Conservation (phyloP, 2,113 vertebrate species). For the Empidonax traillii region DNA sequence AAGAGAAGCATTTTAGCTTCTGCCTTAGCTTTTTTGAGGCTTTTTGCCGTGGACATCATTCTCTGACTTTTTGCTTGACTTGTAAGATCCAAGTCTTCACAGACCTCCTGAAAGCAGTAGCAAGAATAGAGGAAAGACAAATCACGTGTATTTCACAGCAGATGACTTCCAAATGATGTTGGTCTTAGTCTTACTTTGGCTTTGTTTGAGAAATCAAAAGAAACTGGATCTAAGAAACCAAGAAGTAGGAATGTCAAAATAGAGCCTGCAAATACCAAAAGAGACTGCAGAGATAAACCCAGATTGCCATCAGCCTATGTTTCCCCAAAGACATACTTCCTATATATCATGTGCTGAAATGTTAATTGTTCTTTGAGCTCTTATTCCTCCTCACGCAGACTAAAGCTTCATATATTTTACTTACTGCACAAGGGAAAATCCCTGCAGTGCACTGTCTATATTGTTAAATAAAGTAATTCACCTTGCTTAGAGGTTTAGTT, state of each 20-base stretch:
- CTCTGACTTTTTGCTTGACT: neutral
- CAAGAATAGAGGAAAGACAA: neutral
- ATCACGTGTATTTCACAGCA: neutral
- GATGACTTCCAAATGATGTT: neutral
- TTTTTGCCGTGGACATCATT: neutral
- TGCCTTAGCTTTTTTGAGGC: neutral
- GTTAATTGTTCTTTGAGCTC: constrained; percentile 38
- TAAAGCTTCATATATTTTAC: constrained; percentile 7
- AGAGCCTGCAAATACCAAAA: neutral
- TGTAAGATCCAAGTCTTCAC: neutral
- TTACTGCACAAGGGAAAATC: neutral
- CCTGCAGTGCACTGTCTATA: constrained; percentile 3
- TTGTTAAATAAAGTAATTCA: constrained; percentile 33
- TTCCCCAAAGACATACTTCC: neutral
- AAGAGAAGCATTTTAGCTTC: neutral
- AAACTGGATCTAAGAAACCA: neutral
- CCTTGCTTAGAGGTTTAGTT: constrained; percentile 18
- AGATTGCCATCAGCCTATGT: neutral
- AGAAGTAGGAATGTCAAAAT: neutral
- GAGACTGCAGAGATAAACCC: neutral
- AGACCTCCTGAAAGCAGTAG: neutral
- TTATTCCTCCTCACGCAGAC: neutral
- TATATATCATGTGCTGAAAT: neutral
- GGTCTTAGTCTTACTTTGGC: neutral
- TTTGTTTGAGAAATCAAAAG: neutral